Percentiles rank a stretch among this genome's conserved stretches.
These are phyloP conservation scores for Druon quercuslanigerum DNA, from an alignment of 1,140 invertebrate genomes.

Conservation along the genomic window DNA sequence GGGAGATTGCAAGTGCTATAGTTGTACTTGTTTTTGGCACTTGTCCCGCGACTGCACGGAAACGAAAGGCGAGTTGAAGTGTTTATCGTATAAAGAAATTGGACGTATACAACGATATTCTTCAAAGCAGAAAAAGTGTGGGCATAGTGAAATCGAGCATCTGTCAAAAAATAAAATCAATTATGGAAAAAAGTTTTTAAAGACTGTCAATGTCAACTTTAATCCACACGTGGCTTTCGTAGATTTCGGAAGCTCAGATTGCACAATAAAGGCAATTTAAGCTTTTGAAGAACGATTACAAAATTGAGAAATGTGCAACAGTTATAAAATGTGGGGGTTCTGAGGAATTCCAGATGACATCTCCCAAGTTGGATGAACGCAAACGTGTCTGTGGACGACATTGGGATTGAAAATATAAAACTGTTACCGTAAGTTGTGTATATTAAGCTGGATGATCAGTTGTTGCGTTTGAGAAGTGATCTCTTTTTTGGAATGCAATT, in stretches of 20 bases:
- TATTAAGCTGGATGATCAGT: background rate
- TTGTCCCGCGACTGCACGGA: background rate
- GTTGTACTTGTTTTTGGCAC: background rate
- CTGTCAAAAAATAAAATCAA: background rate
- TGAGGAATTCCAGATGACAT: background rate
- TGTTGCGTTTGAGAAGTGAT: background rate
- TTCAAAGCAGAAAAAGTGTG: background rate
- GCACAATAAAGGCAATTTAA: background rate
- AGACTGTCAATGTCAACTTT: background rate
- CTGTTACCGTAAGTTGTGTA: background rate
- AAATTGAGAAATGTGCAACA: background rate
- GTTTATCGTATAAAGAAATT: background rate
- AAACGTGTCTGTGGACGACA: background rate
- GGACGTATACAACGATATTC: background rate
- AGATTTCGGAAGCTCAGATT: background rate
- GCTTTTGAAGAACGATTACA: background rate
- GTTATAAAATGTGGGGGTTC: background rate
- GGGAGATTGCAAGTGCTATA: background rate
- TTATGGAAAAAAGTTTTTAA: background rate
- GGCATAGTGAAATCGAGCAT: background rate
- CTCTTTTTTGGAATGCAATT: background rate
- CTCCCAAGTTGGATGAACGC: background rate
- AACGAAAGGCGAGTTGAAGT: background rate
- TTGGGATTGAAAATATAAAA: background rate
- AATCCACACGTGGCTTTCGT: background rate